A percentile compares a stretch with the other conserved stretches of the same genome.
These are phyloP conservation scores for Notolepis coatsorum DNA, from an alignment of 2,797 vertebrate species.

Conservation along the genomic window DNA sequence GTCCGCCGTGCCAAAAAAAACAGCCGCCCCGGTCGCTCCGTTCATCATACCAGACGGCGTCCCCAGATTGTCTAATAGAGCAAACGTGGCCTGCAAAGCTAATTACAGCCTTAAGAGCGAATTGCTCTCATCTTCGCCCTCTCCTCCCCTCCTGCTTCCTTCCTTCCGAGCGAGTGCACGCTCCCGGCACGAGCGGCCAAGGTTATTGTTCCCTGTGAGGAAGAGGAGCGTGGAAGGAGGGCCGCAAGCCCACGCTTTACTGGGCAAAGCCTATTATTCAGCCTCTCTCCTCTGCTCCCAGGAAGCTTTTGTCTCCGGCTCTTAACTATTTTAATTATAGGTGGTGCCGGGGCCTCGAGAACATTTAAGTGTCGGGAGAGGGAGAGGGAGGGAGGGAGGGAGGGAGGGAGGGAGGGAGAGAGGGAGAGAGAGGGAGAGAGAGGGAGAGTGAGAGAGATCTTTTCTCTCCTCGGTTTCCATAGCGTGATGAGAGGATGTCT, in stretches of 20 bases:
- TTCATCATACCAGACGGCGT: constrained; percentile 40
- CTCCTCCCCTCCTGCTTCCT: constrained; percentile 9
- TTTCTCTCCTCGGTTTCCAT: constrained; percentile 13
- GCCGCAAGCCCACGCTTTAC: constrained; percentile 17
- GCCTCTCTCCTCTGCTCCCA: constrained; percentile 24
- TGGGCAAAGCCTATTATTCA: constrained; percentile 28
- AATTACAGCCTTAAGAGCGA: constrained; percentile 58
- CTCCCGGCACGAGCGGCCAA: constrained; percentile 15
- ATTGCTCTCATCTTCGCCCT: not conserved
- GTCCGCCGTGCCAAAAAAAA: constrained; percentile 11
- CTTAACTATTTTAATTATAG: constrained; percentile 48
- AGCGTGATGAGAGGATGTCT: constrained; percentile 19
- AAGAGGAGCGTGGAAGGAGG: constrained; percentile 11
- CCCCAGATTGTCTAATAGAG: constrained; percentile 43
- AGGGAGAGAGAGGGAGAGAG: too few relatives aligned
- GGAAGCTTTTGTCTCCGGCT: constrained; percentile 36
- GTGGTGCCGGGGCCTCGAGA: constrained; percentile 11
- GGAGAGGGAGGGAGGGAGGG: too few relatives aligned
- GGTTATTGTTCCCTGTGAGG: constrained; percentile 39
- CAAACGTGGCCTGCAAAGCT: constrained; percentile 49
- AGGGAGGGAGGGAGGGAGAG: too few relatives aligned
- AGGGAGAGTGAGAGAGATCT: too few relatives aligned
- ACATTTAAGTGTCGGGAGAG: constrained; percentile 10
- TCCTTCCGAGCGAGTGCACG: not conserved
- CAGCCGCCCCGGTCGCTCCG: constrained; percentile 30